A percentile compares a stretch with the other conserved stretches of the same genome.
These are phyloP conservation scores for Gadus chalcogrammus DNA, from an alignment of 2,113 vertebrate genomes.

Conservation along the genomic window DNA sequence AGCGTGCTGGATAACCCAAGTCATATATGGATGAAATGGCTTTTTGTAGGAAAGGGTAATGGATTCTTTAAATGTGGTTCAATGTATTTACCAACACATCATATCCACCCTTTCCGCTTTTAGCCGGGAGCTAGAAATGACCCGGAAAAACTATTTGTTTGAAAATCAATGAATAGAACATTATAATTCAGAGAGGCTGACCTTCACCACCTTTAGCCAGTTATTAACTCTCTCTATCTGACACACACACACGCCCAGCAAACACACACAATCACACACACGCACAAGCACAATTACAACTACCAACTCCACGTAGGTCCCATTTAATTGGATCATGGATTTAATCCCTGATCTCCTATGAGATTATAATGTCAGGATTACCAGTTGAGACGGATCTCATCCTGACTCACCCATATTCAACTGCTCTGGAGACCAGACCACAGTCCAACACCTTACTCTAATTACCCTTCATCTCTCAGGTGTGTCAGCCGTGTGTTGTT, in stretches of 20 bases:
- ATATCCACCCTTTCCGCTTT: no score
- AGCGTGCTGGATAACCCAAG: neutral
- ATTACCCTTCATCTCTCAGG: no score
- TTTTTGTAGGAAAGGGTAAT: neutral
- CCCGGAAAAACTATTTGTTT: neutral
- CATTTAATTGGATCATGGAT: conserved; percentile 58
- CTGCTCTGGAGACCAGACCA: no score
- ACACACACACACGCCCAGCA: no score
- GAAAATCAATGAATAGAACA: neutral
- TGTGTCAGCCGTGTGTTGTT: no score
- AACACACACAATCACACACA: no score
- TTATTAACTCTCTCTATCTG: neutral
- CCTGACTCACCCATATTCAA: no score
- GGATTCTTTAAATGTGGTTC: neutral
- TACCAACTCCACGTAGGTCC: conserved; percentile 7
- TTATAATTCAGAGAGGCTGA: neutral
- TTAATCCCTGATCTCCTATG: conserved; percentile 51
- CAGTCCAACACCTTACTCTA: no score
- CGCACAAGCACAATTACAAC: neutral
- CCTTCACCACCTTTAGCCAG: neutral
- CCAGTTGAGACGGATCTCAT: conserved; percentile 39
- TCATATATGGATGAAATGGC: neutral
- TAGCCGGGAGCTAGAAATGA: no score
- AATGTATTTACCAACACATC: neutral
- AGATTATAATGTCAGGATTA: conserved; percentile 44